Conservation (phyloP, 2,888 invertebrate genomes). For the Meghimatium bilineatum region DNA sequence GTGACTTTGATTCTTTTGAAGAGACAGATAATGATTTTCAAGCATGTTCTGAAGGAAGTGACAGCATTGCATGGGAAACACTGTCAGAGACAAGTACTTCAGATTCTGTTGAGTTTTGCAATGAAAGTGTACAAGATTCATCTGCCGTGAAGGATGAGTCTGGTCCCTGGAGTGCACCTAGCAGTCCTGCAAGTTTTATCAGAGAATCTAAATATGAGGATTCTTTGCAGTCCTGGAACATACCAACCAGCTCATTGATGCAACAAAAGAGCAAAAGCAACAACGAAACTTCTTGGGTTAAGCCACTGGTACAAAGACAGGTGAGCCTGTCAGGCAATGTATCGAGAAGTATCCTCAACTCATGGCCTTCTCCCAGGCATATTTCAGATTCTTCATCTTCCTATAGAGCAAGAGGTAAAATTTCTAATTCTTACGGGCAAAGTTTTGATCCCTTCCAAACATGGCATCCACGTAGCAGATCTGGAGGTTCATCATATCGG, state of each 20-base stretch:
- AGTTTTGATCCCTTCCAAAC: constrained; percentile 31
- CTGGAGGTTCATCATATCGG: constrained; percentile 22
- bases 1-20: constrained; percentile 3
- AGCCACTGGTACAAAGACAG: constrained; percentile 15
- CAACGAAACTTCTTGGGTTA: constrained; percentile 5
- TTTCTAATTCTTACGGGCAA: background rate
- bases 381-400: constrained; percentile 1
- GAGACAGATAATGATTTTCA: background rate
- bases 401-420: background rate
- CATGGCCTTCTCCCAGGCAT: constrained; percentile 31
- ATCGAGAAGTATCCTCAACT: constrained; percentile 18
- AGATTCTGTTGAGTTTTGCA: background rate
- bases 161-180: constrained; percentile 23
- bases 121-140: background rate
- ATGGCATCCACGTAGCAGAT: constrained; percentile 19
- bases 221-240: background rate
- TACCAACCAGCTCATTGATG: background rate
- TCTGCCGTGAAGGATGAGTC: constrained; percentile 1
- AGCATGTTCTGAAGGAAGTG: constrained; percentile 4
- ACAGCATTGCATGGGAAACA: constrained; percentile 16
- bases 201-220: constrained; percentile 31
- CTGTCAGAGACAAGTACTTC: constrained; percentile 24
- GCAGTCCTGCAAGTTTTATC: constrained; percentile 23
- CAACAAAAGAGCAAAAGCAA: background rate
- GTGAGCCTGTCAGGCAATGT: constrained; percentile 4